Evolutionary conservation across 2,888 invertebrate genomes (phyloP).

Genomic region (Oscheius sp.): DNA sequence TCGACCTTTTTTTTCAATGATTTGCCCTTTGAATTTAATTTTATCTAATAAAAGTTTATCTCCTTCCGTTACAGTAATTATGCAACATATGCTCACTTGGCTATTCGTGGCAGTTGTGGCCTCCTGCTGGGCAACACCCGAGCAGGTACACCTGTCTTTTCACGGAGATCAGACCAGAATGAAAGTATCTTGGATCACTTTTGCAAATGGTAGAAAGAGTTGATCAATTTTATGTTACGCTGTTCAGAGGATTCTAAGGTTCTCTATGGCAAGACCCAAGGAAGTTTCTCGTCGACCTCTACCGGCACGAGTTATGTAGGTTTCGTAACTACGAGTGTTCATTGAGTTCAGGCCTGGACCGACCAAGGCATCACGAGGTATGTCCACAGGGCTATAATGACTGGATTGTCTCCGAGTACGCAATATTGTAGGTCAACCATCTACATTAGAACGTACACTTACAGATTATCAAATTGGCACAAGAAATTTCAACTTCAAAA

Average conservation of each 20-base stretch:
- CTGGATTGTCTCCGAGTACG: constrained; percentile 48
- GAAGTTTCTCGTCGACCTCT: not conserved
- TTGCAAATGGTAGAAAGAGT: constrained; percentile 38
- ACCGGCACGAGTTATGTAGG: constrained; percentile 17
- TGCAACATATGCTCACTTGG: not conserved
- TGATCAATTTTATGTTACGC: not conserved
- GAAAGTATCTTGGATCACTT: constrained; percentile 66
- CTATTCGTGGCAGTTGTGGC: constrained; percentile 3
- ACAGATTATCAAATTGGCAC: constrained; percentile 77
- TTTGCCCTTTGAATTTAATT: not conserved
- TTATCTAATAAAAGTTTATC: not conserved
- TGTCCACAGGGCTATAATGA: constrained; percentile 83
- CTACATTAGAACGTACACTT: not conserved
- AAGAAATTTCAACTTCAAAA: constrained; percentile 82
- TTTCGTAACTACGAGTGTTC: not conserved
- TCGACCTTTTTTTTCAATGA: not conserved
- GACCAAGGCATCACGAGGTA: constrained; percentile 74
- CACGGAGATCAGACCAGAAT: constrained; percentile 57
- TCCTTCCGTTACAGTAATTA: not conserved
- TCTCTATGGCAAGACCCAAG: not conserved
- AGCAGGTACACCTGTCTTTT: constrained; percentile 67
- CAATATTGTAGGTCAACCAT: constrained; percentile 56
- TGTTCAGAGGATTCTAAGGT: constrained; percentile 4
- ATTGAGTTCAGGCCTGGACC: constrained; percentile 41
- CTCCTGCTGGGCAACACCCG: constrained; percentile 39